These are phyloP conservation scores for Crambe crambe DNA, from an alignment of 37 sponge, comb jelly and placozoan genomes.

Conservation along the genomic window DNA sequence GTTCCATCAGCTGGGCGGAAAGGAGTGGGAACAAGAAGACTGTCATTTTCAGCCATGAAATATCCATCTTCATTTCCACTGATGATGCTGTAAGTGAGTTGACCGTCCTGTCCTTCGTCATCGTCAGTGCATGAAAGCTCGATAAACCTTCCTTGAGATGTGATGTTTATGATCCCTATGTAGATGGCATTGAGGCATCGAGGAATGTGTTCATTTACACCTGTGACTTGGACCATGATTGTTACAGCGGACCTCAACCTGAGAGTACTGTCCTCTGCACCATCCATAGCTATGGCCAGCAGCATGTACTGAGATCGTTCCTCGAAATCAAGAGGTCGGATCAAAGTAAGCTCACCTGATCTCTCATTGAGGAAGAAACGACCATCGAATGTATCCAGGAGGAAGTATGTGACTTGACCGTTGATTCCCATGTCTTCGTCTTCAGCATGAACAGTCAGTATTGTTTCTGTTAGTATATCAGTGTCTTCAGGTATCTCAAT, in stretches of 20 bases:
- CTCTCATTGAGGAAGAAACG: conserved; percentile 31
- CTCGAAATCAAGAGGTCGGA: conserved; percentile 51
- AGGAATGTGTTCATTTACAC: conserved; percentile 61
- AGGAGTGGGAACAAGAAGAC: conserved; percentile 6
- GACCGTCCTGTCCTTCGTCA: conserved; percentile 42
- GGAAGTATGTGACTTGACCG: conserved; percentile 34
- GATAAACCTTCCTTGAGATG: conserved; percentile 26
- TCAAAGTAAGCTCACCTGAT: conserved; percentile 31
- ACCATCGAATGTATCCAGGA: conserved; percentile 24
- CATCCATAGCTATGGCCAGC: conserved; percentile 63
- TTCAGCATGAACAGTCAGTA: conserved; percentile 41
- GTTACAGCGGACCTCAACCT: conserved; percentile 39
- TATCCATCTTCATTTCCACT: conserved; percentile 17
- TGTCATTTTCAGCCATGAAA: conserved; percentile 13
- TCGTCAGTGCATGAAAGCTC: conserved; percentile 44
- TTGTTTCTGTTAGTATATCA: not conserved
- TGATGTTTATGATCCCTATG: conserved; percentile 26
- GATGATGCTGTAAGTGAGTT: conserved; percentile 30
- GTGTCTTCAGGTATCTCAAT: conserved; percentile 40
- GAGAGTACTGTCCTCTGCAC: conserved; percentile 31
- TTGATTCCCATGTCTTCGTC: conserved; percentile 46
- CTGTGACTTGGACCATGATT: conserved; percentile 51
- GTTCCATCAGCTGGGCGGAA: not conserved
- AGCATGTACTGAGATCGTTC: conserved; percentile 18
- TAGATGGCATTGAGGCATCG: conserved; percentile 52